Evolutionary conservation across 2,797 vertebrate species (phyloP).

Genomic region (Valencia hispanica): DNA sequence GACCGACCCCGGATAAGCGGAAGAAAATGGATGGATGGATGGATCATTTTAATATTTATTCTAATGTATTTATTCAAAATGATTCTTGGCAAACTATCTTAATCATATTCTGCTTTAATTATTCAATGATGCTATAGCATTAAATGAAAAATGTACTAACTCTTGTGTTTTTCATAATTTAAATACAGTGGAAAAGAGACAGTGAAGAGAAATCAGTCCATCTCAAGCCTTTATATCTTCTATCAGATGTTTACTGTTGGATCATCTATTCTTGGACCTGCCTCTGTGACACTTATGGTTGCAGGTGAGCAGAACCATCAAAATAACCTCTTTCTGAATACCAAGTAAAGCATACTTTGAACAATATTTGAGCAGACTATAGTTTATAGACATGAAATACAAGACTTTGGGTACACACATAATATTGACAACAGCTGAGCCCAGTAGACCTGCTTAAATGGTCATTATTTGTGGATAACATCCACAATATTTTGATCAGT

Average conservation of each 20-base stretch:
- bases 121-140: neutral
- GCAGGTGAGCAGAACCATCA: slow-evolving; percentile 71
- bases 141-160: slow-evolving; percentile 8
- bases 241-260: slow-evolving; percentile 81
- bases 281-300: slow-evolving; percentile 86
- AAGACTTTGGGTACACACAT: neutral
- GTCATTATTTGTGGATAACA: neutral
- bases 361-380: neutral
- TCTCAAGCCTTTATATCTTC: slow-evolving; percentile 82
- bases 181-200: slow-evolving; percentile 70
- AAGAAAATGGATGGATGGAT: no score
- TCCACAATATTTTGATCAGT: neutral
- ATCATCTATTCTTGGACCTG: slow-evolving; percentile 86
- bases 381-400: neutral
- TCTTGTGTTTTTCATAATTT: slow-evolving; percentile 30
- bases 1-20: no score
- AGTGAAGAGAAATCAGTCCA: slow-evolving; percentile 81
- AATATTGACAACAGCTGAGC: neutral
- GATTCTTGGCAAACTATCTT: neutral
- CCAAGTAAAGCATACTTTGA: neutral
- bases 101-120: neutral
- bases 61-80: neutral
- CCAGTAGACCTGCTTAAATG: neutral
- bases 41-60: neutral
- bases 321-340: neutral